phyloP scores from a whole-genome alignment of 2,113 vertebrate species.

The Scatophagus argus region DNA sequence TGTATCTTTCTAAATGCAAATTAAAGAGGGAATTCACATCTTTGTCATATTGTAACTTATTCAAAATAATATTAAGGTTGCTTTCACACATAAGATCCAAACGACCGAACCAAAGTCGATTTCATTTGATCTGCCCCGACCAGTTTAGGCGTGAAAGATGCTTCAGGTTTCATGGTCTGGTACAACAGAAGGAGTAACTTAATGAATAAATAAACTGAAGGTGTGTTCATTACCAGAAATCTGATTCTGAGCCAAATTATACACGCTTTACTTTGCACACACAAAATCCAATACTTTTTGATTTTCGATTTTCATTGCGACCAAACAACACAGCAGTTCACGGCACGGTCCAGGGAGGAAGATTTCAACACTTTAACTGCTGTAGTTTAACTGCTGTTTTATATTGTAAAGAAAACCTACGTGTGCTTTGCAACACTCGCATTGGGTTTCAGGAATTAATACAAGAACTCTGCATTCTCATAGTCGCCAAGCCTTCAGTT shows the following conservation, averaged over 20 bases:
- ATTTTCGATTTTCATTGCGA: too few relatives aligned
- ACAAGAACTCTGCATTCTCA: background rate
- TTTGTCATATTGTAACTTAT: background rate
- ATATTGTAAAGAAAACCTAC: background rate
- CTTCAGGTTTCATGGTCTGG: background rate
- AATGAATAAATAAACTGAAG: background rate
- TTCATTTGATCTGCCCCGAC: too few relatives aligned
- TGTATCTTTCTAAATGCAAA: background rate
- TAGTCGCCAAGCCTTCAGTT: background rate
- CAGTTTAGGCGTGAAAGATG: background rate
- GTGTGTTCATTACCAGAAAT: too few relatives aligned
- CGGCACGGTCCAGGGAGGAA: background rate
- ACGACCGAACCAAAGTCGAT: too few relatives aligned
- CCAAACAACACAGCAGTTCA: background rate
- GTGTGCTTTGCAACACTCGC: background rate
- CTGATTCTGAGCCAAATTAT: background rate
- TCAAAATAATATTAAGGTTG: background rate
- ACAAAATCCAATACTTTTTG: background rate
- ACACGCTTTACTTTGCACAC: too few relatives aligned
- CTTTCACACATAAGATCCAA: background rate
- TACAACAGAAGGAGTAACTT: background rate
- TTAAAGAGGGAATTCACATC: background rate
- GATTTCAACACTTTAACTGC: background rate
- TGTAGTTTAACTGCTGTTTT: background rate
- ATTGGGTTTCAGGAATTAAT: background rate